These are phyloP conservation scores for Myotis davidii DNA, from an alignment of 2,113 vertebrate species.

Conservation along the genomic window DNA sequence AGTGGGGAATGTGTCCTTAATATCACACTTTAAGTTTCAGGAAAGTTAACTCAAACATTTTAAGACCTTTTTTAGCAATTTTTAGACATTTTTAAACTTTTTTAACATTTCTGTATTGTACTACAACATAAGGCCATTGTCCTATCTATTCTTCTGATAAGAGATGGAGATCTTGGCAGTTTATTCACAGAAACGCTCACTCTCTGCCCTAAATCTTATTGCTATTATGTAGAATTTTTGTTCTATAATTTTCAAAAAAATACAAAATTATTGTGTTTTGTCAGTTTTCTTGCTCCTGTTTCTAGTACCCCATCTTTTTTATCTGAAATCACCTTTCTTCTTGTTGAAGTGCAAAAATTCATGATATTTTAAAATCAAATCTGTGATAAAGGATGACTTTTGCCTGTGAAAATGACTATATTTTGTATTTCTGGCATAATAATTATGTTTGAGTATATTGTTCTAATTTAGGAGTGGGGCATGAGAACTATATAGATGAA, in stretches of 20 bases:
- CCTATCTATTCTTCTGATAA: neutral
- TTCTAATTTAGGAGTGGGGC: neutral
- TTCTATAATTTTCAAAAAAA: neutral
- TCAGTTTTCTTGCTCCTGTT: neutral
- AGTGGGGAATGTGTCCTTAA: too few relatives aligned
- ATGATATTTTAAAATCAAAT: neutral
- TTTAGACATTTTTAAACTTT: too few relatives aligned
- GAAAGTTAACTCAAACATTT: too few relatives aligned
- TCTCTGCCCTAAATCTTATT: neutral
- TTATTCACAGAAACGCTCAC: neutral
- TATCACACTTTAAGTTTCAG: too few relatives aligned
- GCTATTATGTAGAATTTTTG: neutral
- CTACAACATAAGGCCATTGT: neutral
- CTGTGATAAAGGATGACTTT: neutral
- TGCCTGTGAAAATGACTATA: neutral
- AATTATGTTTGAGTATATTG: neutral
- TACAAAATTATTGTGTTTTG: neutral
- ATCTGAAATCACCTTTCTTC: neutral
- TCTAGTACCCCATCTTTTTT: neutral
- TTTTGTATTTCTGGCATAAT: neutral
- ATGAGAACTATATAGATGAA: neutral
- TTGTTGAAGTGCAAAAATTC: neutral
- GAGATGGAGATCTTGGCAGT: neutral
- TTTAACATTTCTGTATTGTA: too few relatives aligned
- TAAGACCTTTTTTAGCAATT: too few relatives aligned